A percentile compares a stretch with the other conserved stretches of the same genome.
Evolutionary conservation across 2,888 invertebrate species (phyloP).

Genomic region (Entomobrya multifasciata): DNA sequence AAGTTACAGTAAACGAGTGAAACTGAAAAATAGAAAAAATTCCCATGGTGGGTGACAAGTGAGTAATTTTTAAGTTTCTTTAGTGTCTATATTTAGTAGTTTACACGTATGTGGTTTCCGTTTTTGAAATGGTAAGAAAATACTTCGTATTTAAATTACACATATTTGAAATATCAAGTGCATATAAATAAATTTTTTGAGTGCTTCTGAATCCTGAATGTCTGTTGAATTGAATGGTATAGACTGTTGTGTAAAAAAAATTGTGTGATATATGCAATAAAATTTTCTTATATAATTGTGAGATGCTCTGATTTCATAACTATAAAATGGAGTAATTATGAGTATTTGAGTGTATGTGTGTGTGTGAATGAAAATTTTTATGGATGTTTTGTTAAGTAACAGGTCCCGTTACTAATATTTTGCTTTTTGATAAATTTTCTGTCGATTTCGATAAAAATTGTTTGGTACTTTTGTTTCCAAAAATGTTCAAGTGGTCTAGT

Average conservation of each 20-base stretch:
- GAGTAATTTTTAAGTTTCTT: conserved; percentile 11
- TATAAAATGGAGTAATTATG: not conserved
- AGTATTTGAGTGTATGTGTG: not conserved
- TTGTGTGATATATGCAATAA: conserved; percentile 3
- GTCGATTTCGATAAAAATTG: not conserved
- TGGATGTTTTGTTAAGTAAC: not conserved
- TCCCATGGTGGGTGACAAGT: conserved; percentile 59
- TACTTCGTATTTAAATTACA: not conserved
- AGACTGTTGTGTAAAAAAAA: not conserved
- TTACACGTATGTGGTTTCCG: conserved; percentile 62
- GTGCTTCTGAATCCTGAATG: not conserved
- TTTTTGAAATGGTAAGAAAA: conserved; percentile 63
- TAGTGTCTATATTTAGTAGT: conserved; percentile 26
- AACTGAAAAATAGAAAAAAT: conserved; percentile 51
- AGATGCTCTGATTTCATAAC: conserved; percentile 42
- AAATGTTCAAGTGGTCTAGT: conserved; percentile 67
- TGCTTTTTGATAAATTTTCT: no score
- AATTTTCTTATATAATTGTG: not conserved
- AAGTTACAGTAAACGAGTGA: conserved; percentile 53
- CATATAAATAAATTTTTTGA: not conserved
- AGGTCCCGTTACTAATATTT: no score
- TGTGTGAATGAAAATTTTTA: not conserved
- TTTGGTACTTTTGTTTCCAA: conserved; percentile 7
- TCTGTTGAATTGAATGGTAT: not conserved
- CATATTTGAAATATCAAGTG: conserved; percentile 12